Conservation (phyloP, 64 coral and sea anemone species). For the Pachyseris speciosa region DNA sequence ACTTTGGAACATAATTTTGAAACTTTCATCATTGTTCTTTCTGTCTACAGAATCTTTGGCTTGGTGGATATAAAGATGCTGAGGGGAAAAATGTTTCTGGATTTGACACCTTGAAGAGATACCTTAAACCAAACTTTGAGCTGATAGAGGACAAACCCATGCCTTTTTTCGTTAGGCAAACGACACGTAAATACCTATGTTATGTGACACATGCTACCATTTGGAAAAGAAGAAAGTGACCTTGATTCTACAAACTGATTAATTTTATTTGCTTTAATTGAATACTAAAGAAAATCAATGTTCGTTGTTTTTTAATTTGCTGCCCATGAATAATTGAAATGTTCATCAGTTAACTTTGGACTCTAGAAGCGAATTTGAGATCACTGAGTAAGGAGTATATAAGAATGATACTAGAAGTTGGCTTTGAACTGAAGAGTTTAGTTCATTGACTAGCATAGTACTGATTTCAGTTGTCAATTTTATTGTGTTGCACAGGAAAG, state of each 20-base stretch:
- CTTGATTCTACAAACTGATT: not conserved
- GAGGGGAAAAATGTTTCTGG: slow-evolving; percentile 37
- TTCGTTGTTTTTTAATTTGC: too few species aligned
- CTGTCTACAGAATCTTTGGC: slow-evolving; percentile 37
- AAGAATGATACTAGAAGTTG: too few species aligned
- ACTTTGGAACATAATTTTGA: too few species aligned
- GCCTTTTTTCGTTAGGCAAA: slow-evolving; percentile 70
- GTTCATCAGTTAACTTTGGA: too few species aligned
- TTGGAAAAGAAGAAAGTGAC: slow-evolving; percentile 46
- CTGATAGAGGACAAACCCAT: slow-evolving; percentile 52
- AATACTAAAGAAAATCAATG: too few species aligned
- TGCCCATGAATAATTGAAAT: too few species aligned
- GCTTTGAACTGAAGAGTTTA: too few species aligned
- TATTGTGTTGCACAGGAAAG: too few species aligned
- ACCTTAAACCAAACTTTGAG: slow-evolving; percentile 49
- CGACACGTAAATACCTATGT: slow-evolving; percentile 51
- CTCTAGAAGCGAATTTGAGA: too few species aligned
- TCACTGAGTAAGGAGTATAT: too few species aligned
- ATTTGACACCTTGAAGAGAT: slow-evolving; percentile 47
- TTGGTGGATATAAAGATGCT: slow-evolving; percentile 64
- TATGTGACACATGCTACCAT: slow-evolving; percentile 40
- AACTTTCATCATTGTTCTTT: not conserved
- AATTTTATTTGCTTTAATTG: not conserved
- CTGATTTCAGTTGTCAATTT: too few species aligned
- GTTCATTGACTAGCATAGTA: too few species aligned